Evolutionary conservation across 2,113 vertebrate genomes (phyloP), one percentile per base, ranked within the genome.

Genomic region (Morone saxatilis): DNA sequence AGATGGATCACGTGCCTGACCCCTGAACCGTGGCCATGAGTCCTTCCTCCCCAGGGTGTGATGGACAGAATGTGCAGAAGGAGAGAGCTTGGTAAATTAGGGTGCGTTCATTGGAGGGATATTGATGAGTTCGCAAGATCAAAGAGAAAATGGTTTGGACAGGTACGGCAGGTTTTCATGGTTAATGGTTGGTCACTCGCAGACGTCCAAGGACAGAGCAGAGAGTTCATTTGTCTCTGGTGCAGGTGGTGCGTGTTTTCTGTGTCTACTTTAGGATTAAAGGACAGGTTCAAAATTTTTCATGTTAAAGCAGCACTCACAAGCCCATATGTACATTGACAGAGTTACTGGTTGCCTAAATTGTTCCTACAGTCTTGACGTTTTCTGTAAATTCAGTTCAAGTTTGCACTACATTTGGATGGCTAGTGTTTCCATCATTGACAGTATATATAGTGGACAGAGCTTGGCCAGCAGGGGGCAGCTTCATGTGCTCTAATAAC

Each of bases 61-160:
- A 76, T 84, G 70, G 77, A 78, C 74, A 19, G 40, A 6, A 25
- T 45, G 31, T 72, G 79, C 68, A 57, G 73, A 51, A 51, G 74
- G 67, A 47, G 41, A 69, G 59, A 41, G 63, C 68, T 36, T 1
- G 0, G 40, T 47, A 8, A 38, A 66, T 72, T 71, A 60, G 75
- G 5, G n/a, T 70, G 66, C 20, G 60, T 68, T 67, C n/a, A 17
- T 40, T 13, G 59, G 51, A 53, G 51, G 68, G 72, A 65, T 82
- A 80, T 84, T 89, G 80, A 91, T 88, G 86, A 85, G 76, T 80
- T 20, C 0, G 8, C 2, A 22, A 63, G 84, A 91, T 90, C 77
- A 81, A 80, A 87, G 77, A 65, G 67, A 59, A 69, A 50, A 78
- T 68, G 78, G 25, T 74, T 77, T 81, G 70, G 41, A 79, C 70